These are phyloP conservation scores for Argya squamiceps DNA, from an alignment of 2,797 vertebrate genomes.

Conservation along the genomic window DNA sequence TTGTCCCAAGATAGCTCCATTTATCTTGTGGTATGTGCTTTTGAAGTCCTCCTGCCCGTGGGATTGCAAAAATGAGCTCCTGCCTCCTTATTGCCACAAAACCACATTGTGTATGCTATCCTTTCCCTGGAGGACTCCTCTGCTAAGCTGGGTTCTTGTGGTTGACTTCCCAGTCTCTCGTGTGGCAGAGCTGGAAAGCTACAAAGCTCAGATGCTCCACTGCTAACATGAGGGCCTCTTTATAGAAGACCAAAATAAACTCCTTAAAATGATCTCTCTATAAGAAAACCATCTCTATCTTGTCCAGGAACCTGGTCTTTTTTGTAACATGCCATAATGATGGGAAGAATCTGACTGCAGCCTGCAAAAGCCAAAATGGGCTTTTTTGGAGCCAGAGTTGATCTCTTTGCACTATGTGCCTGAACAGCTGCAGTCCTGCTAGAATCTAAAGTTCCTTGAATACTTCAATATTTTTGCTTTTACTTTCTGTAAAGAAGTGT, in stretches of 20 bases:
- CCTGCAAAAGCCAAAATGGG: neutral
- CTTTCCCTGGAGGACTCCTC: conserved; percentile 45
- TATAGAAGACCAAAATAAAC: conserved; percentile 34
- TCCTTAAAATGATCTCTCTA: neutral
- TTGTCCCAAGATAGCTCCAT: conserved; percentile 60
- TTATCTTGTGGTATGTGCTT: conserved; percentile 68
- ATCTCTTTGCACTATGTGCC: neutral
- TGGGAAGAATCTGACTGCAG: conserved; percentile 16
- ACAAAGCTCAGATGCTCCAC: neutral
- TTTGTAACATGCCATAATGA: neutral
- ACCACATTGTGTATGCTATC: conserved; percentile 2
- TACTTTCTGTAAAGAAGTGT: neutral
- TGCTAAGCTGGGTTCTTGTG: conserved; percentile 38
- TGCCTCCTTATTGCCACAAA: conserved; percentile 61
- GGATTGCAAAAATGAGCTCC: conserved; percentile 33
- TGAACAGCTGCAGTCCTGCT: neutral
- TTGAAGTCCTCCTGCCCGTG: conserved; percentile 55
- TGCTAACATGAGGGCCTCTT: neutral
- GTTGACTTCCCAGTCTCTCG: conserved; percentile 20
- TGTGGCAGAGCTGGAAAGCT: conserved; percentile 43
- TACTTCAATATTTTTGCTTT: neutral
- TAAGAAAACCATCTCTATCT: conserved; percentile 5
- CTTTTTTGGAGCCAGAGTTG: neutral
- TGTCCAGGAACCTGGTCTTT: neutral
- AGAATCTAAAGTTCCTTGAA: neutral